Evolutionary conservation across 2,797 vertebrate genomes (phyloP).

Genomic region (Botia almorhae): DNA sequence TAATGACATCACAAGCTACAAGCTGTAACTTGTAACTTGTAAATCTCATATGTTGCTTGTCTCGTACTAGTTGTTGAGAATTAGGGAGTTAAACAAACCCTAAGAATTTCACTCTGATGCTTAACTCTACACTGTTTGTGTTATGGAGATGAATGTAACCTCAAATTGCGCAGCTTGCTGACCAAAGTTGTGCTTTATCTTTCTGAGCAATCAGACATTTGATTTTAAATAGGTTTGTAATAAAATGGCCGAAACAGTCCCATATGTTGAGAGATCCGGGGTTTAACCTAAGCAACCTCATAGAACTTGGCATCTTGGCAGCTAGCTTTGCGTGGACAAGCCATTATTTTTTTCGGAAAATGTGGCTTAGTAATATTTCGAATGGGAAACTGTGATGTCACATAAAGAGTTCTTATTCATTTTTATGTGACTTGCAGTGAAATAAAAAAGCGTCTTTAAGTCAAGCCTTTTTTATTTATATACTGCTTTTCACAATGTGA

Average conservation of each 20-base stretch:
- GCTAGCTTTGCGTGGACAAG: not conserved
- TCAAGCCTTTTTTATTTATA: not conserved
- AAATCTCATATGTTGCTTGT: too few species aligned
- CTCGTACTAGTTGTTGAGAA: too few species aligned
- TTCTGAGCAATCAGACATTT: not conserved
- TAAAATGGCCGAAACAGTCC: not conserved
- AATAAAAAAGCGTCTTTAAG: not conserved
- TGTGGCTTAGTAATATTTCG: not conserved
- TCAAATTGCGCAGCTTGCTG: not conserved
- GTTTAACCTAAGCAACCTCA: not conserved
- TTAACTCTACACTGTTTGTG: not conserved
- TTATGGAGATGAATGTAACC: not conserved
- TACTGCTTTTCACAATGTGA: not conserved
- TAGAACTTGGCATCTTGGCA: not conserved
- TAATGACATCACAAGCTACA: too few species aligned
- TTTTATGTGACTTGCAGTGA: not conserved
- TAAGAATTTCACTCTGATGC: not conserved
- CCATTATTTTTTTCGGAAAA: constrained; percentile 4
- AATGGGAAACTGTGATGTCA: not conserved
- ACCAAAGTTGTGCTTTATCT: not conserved
- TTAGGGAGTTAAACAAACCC: not conserved
- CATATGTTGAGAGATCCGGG: not conserved
- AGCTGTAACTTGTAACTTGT: too few species aligned
- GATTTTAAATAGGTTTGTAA: not conserved
- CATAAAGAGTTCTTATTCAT: not conserved